Base-by-base conservation (phyloP, 2,113 vertebrate genomes). In the Suncus etruscus region DNA sequence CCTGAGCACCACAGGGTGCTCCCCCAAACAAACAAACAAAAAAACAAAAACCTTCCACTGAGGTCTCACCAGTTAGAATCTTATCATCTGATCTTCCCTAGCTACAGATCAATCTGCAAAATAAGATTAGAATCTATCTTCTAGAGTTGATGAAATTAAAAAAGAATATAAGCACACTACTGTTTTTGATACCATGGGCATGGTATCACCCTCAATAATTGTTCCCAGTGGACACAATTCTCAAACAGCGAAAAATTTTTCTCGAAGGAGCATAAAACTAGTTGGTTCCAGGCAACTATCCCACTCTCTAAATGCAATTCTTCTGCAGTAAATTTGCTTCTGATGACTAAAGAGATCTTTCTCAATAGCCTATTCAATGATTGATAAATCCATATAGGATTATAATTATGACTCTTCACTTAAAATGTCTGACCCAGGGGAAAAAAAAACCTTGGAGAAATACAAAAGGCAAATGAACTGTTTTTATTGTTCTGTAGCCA, bases 271-370 rank as follows among this genome's bases (percentile, higher is more conserved):
- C 54, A 79, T 74, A 92, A 93, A 82, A 87, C 48, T 10, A 50
- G 16, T 65, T 47, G 65, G 66, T 75, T 91, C n/a, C 66, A 92
- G 87, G 69, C 48, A 32, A 0, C n/a, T 58, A 39, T 48, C 31
- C 39, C 39, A 48, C 54, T 89, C 76, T 66, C 50, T 77, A 69
- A 61, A 61, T 76, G 20, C 61, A 32, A 8, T 79, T 89, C 83
- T 92, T 86, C 82, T 74, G 9, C 18, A 22, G 18, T 76, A 82
- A 93, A 70, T 90, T 93, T 80, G 78, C 70, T 89, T 95, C 94
- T 93, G 47, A 61, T 83, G n/a, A 85, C 87, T 86, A 90, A 87
- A 6, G 12, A 50, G 45, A 63, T 79, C 74, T 89, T 91, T 88
- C 75, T 92, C 86, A 92, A 84, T 78, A 65, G 47, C 83, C 76